Evolutionary conservation across 2,797 vertebrate species (phyloP).

Genomic region (Coregonus ussuriensis): DNA sequence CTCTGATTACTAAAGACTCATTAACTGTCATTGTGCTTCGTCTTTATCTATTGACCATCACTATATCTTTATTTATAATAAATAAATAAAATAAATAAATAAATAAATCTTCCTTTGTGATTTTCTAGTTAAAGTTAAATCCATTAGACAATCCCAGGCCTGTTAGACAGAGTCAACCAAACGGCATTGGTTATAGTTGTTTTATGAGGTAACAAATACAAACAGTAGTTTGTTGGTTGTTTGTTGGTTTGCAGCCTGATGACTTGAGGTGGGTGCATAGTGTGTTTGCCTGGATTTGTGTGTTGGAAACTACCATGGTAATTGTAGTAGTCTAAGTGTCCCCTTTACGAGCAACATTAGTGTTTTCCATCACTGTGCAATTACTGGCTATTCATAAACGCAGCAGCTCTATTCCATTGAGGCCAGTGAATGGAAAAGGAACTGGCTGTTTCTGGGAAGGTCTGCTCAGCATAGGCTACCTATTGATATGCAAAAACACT

Average conservation of each 20-base stretch:
- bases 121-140: not conserved
- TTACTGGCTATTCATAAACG: conserved; percentile 70
- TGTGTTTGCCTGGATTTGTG: conserved; percentile 65
- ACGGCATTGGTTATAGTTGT: not conserved
- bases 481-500: conserved; percentile 66
- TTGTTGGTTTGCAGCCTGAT: conserved; percentile 54
- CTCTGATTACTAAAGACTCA: too few relatives aligned
- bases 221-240: conserved; percentile 47
- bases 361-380: conserved; percentile 74
- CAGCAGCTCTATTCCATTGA: conserved; percentile 49
- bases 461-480: conserved; percentile 43
- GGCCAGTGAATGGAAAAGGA: conserved; percentile 37
- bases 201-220: conserved; percentile 37
- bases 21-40: not conserved
- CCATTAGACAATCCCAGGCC: not conserved
- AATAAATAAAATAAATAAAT: too few relatives aligned
- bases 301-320: conserved; percentile 62
- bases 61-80: not conserved
- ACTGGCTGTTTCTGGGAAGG: conserved; percentile 41
- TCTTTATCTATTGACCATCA: too few relatives aligned
- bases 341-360: conserved; percentile 70
- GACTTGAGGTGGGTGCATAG: conserved; percentile 45
- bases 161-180: not conserved
- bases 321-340: conserved; percentile 71
- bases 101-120: not conserved